These are phyloP conservation scores for Drosophila quinaria DNA, from an alignment of 2,888 invertebrate genomes.

Conservation along the genomic window DNA sequence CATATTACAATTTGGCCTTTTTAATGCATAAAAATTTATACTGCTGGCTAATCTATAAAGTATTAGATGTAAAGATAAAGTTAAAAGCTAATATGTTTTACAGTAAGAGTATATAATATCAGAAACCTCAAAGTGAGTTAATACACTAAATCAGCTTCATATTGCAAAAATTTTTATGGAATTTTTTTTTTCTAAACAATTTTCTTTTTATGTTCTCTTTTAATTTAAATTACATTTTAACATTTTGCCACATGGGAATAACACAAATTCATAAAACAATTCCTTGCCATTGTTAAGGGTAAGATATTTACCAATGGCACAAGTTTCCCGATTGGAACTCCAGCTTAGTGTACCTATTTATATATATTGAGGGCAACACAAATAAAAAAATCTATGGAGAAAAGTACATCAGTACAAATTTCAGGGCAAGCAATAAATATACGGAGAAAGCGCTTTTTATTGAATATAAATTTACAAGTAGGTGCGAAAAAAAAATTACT, in stretches of 20 bases:
- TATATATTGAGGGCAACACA: slow-evolving; percentile 16
- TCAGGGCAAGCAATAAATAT: slow-evolving; percentile 27
- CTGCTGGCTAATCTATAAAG: slow-evolving; percentile 23
- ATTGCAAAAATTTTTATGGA: slow-evolving; percentile 25
- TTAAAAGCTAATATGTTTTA: slow-evolving; percentile 1
- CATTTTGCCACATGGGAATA: slow-evolving; percentile 22
- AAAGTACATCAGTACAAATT: slow-evolving; percentile 9
- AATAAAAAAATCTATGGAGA: not conserved
- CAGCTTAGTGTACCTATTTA: not conserved
- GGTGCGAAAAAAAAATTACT: slow-evolving; percentile 6
- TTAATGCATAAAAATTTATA: slow-evolving; percentile 5
- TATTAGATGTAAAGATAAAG: not conserved
- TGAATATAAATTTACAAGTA: not conserved
- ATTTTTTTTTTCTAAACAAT: slow-evolving; percentile 13
- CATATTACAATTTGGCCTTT: slow-evolving; percentile 32
- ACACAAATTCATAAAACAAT: slow-evolving; percentile 21
- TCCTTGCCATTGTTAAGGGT: slow-evolving; percentile 17
- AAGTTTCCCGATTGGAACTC: not conserved
- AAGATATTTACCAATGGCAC: slow-evolving; percentile 16
- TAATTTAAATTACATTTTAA: not conserved
- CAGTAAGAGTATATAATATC: slow-evolving; percentile 12
- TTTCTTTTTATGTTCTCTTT: not conserved
- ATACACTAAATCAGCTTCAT: slow-evolving; percentile 26
- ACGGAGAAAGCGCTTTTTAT: slow-evolving; percentile 13
- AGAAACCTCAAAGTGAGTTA: slow-evolving; percentile 38